Evolutionary conservation across 1,140 invertebrate species (phyloP).

Genomic region (Globodera rostochiensis): DNA sequence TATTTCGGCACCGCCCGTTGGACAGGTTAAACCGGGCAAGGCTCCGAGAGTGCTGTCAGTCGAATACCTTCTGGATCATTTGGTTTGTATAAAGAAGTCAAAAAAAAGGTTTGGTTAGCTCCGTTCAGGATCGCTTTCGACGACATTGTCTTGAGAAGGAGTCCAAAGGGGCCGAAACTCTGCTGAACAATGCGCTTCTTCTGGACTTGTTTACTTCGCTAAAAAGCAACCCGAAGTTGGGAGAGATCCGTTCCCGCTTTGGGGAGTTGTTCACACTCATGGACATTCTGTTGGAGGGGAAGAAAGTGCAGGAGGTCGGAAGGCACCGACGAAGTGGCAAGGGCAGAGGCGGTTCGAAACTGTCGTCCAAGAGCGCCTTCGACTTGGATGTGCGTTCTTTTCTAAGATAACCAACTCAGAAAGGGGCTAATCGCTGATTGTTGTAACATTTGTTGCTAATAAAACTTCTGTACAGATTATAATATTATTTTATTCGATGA

Average conservation of each 20-base stretch:
- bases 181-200: slow-evolving; percentile 16
- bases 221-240: slow-evolving; percentile 4
- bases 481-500: too few relatives aligned
- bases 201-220: slow-evolving; percentile 7
- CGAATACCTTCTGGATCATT: slow-evolving; percentile 29
- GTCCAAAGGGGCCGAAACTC: slow-evolving; percentile 3
- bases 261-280: slow-evolving; percentile 24
- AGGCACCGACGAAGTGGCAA: background rate
- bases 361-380: background rate
- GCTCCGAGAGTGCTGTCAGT: slow-evolving; percentile 5
- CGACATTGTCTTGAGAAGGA: slow-evolving; percentile 28
- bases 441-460: background rate
- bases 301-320: slow-evolving; percentile 5
- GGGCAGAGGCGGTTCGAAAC: background rate
- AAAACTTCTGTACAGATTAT: too few relatives aligned
- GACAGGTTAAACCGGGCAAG: background rate
- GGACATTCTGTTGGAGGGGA: slow-evolving; percentile 19
- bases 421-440: background rate
- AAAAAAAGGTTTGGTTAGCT: background rate
- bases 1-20: slow-evolving; percentile 1
- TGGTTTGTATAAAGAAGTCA: slow-evolving; percentile 4
- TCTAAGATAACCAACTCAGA: background rate
- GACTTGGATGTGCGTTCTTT: slow-evolving; percentile 24
- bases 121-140: slow-evolving; percentile 19
- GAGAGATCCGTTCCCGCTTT: background rate